Base-by-base conservation (phyloP, 2,888 invertebrate genomes). In the Nemapogon koenigi region DNA sequence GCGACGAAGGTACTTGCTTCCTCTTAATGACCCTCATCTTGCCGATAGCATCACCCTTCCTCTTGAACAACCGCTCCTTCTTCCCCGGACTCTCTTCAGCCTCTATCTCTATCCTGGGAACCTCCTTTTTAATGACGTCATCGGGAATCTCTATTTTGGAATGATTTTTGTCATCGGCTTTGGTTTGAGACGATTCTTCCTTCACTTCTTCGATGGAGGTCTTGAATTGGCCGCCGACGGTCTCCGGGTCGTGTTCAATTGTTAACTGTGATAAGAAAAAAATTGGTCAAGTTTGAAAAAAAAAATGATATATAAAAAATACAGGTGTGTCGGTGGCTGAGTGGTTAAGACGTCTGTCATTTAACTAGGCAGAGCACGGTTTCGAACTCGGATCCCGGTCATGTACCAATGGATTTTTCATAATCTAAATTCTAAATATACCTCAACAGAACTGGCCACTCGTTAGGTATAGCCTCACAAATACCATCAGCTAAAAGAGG, bases 201-300 rank as follows among this genome's bases (percentile, higher is more conserved):
- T 27, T 19, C 16, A 15, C 10, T 3, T 30, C 22, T 8, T 29
- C 27, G 11, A 27, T 6, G 15, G 11, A 47, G 50, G 37, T 51
- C 38, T 49, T 49, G 44, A 53, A 52, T 29, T 36, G 36, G 15
- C 16, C 30, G 35, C 32, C 87, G 70, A 16, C 35, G 26, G 89
- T 84, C 47, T 90, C 89, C 7, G 94, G 92, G 61, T 91, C 92
- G 58, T 94, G 91, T 64, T 95, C 95, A 52, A 95, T 90, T 2
- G 94, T 94, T 44, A 95, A 69, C 85, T 91, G 73, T 29, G 59
- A 59, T n/a, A n/a, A n/a, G n/a, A n/a, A n/a, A n/a, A n/a, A n/a
- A n/a, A n/a, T n/a, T n/a, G n/a, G n/a, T n/a, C n/a, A n/a, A n/a
- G n/a, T n/a, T n/a, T n/a, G n/a, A n/a, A n/a, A n/a, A n/a, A n/a